Conservation (phyloP, 2,113 vertebrate species). For the Pteropus alecto region DNA sequence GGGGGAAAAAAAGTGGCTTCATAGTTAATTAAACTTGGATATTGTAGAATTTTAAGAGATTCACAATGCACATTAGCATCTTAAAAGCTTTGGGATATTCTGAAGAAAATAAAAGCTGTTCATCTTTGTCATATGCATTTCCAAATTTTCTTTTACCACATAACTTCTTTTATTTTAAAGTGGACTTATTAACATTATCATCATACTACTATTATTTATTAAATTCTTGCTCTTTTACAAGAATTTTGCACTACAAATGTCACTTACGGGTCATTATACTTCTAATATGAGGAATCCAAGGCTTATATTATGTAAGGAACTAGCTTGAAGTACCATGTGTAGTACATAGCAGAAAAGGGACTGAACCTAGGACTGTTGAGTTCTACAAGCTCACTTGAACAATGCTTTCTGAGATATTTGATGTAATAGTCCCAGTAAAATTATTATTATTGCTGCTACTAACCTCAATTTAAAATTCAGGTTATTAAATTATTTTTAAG, state of each 20-base stretch:
- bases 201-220: not conserved
- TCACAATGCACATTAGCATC: not conserved
- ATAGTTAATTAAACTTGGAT: constrained; percentile 42
- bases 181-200: not conserved
- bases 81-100: not conserved
- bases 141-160: not conserved
- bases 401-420: not conserved
- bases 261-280: not conserved
- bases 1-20: not conserved
- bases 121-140: not conserved
- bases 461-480: not conserved
- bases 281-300: not conserved
- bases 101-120: not conserved
- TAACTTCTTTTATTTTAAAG: constrained; percentile 11
- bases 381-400: not conserved
- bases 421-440: not conserved
- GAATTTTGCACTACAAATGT: not conserved
- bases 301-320: not conserved
- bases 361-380: not conserved
- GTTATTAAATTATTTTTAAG: not conserved
- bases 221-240: not conserved
- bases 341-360: not conserved
- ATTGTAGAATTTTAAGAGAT: constrained; percentile 17
- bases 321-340: not conserved
- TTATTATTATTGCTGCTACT: not conserved